These are phyloP conservation scores for Cherax destructor DNA, from an alignment of 1,140 invertebrate genomes.

Conservation along the genomic window DNA sequence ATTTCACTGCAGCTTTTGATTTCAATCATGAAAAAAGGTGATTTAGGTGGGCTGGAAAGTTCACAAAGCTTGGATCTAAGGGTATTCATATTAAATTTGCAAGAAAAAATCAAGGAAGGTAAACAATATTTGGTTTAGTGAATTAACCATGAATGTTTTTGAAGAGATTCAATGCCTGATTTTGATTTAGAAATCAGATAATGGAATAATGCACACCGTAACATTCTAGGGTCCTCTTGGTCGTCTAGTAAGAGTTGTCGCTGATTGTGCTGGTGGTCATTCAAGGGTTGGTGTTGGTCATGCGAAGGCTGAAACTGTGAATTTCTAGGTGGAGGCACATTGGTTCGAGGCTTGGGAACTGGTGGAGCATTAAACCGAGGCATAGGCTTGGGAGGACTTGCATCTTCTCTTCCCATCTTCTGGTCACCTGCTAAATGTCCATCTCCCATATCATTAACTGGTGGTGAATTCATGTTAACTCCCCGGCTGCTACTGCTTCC, in stretches of 20 bases:
- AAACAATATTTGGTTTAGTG: too few relatives aligned
- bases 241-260: conserved; percentile 9
- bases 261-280: conserved; percentile 6
- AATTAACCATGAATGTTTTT: too few relatives aligned
- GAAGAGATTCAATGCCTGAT: too few relatives aligned
- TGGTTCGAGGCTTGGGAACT: conserved; percentile 39
- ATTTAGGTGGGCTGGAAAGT: too few relatives aligned
- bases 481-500: neutral
- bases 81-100: too few relatives aligned
- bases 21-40: too few relatives aligned
- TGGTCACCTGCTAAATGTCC: neutral
- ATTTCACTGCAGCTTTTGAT: too few relatives aligned
- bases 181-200: neutral
- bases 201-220: neutral
- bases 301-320: neutral
- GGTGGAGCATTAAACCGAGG: conserved; percentile 59
- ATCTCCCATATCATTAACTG: neutral
- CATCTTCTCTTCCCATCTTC: neutral
- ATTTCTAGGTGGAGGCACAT: conserved; percentile 3
- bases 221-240: neutral
- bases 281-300: neutral
- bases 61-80: too few relatives aligned
- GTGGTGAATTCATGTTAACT: neutral
- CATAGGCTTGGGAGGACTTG: conserved; percentile 55
- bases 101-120: too few relatives aligned